Evolutionary conservation across 2,113 vertebrate genomes (phyloP).

Genomic region (Lycocorax pyrrhopterus): DNA sequence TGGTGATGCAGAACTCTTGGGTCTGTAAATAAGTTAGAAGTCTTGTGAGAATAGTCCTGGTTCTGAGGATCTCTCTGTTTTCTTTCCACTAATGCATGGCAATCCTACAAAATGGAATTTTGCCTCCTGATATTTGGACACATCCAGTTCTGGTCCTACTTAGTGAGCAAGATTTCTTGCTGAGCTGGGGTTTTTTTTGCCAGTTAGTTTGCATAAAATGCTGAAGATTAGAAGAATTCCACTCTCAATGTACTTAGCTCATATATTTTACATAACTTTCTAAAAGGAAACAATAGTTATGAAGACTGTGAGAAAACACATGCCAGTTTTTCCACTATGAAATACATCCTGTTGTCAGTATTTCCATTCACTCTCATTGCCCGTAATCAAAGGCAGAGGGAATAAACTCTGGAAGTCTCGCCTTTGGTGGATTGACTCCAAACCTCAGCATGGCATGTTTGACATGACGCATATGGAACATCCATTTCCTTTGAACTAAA

Average conservation of each 20-base stretch:
- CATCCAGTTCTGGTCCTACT: neutral
- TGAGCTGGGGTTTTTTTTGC: neutral
- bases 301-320: neutral
- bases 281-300: neutral
- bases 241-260: neutral
- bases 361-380: conserved; percentile 28
- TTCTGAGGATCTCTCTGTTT: neutral
- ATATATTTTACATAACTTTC: neutral
- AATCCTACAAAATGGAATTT: neutral
- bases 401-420: neutral
- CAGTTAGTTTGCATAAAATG: conserved; percentile 10
- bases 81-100: neutral
- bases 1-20: neutral
- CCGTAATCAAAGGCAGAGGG: neutral
- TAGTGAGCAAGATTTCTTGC: neutral
- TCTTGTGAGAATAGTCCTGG: neutral
- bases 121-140: neutral
- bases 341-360: neutral
- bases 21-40: neutral
- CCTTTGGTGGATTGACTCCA: neutral
- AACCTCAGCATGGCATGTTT: neutral
- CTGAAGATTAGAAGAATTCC: neutral
- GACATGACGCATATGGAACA: neutral
- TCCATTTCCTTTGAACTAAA: neutral
- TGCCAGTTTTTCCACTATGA: neutral